Percentiles rank a stretch among this genome's conserved stretches.
These are phyloP conservation scores for Campoplex capitator DNA, from an alignment of 2,888 invertebrate species.

Conservation along the genomic window DNA sequence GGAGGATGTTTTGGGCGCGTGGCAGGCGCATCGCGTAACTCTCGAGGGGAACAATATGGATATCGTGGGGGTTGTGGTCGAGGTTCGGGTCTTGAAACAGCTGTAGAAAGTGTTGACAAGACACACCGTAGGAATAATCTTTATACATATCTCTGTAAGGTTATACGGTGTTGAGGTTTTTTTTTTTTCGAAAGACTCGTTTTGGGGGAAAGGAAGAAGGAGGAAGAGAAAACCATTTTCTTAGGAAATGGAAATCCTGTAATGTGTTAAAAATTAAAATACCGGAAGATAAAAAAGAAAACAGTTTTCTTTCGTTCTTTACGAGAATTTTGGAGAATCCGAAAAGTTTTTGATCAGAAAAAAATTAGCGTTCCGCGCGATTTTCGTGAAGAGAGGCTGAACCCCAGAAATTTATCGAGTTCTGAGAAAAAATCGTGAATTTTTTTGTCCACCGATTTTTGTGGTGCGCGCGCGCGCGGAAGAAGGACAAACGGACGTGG, in stretches of 20 bases:
- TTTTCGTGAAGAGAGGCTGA: slow-evolving; percentile 15
- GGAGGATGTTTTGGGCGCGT: slow-evolving; percentile 58
- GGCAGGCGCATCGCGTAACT: slow-evolving; percentile 31
- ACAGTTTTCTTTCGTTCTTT: neutral
- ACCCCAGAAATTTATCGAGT: slow-evolving; percentile 69
- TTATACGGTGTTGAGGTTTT: neutral
- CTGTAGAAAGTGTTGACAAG: slow-evolving; percentile 38
- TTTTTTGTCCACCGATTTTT: neutral
- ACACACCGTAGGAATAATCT: slow-evolving; percentile 35
- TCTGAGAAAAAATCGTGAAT: slow-evolving; percentile 10
- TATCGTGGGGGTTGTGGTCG: slow-evolving; percentile 9
- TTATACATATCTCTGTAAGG: neutral
- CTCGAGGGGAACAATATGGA: neutral
- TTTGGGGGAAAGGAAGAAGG: neutral
- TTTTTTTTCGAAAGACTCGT: neutral
- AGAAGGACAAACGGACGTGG: neutral
- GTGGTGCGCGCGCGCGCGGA: neutral
- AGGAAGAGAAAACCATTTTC: neutral
- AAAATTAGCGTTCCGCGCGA: no score
- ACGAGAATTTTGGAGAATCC: neutral
- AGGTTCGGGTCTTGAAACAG: slow-evolving; percentile 10
- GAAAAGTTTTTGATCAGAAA: no score
- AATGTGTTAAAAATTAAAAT: neutral
- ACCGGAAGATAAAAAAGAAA: neutral
- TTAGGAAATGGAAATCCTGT: neutral